Base-by-base conservation (phyloP, 1,140 invertebrate species). In the Nebria ingens region DNA sequence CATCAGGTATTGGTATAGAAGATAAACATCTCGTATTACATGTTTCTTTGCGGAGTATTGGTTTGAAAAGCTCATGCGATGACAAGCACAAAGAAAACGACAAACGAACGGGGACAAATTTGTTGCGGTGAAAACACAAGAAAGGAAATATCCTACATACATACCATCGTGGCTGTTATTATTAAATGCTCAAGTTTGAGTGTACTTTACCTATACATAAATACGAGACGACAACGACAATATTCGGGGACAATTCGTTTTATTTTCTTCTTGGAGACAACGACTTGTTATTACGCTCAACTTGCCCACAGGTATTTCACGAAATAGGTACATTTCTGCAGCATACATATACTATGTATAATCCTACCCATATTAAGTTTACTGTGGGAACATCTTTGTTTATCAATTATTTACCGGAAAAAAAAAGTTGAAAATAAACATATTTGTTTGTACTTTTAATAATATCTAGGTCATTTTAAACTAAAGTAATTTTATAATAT, bases 21-120 rank as follows among this genome's bases (percentile, higher is more conserved):
- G 58, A 65, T 62, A 65, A 62, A 62, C 57, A 62, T 64, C 62
- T 65, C 62, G 59, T 55, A 62, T 65, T 65, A 65, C 62, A 63
- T 59, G 17, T 51, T 51, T 22, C 19, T 51, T 51, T 51, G 19
- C 50, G 21, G 21, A 21, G 9, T 9, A 21, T 4, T 51, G 9
- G 50, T 49, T 49, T 51, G 21, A 15, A 9, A 9, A 20, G 19
- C 21, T 20, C 19, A 20, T 56, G 51, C 58, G 57, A 55, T 40
- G 51, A 61, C 58, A 61, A 53, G 55, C 52, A 64, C 60, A 62
- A 65, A 62, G 59, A 58, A 56, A 54, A 34, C 40, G 22, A 58
- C 56, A 50, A 52, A 55, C 38, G 56, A 56, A 21, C 12, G 57
- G 57, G 56, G 64, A 62, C 61, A 59, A 64, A 65, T 64, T 64